phyloP scores from a whole-genome alignment of 2,797 vertebrate species.

The Gymnoscopelus braueri region DNA sequence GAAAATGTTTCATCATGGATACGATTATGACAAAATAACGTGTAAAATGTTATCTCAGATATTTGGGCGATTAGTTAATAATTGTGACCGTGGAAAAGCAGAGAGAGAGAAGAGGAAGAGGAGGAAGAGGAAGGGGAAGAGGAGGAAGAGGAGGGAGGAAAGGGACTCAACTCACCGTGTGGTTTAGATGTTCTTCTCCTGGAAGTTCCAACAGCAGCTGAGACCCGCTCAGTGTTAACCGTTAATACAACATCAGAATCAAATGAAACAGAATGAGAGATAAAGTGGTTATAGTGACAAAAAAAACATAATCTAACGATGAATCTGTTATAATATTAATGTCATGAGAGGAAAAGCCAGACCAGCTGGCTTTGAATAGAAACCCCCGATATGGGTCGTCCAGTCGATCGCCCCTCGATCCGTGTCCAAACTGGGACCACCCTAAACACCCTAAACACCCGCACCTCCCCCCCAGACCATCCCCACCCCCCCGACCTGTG shows the following conservation, averaged over 20 bases:
- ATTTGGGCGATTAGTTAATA: too few species aligned
- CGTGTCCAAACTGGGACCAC: slow-evolving; percentile 84
- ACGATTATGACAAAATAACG: too few species aligned
- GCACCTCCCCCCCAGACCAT: too few species aligned
- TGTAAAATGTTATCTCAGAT: too few species aligned
- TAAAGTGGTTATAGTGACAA: slow-evolving; percentile 8
- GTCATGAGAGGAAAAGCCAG: slow-evolving; percentile 93
- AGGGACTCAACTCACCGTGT: slow-evolving; percentile 90
- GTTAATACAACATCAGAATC: slow-evolving; percentile 57
- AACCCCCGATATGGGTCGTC: slow-evolving; percentile 92
- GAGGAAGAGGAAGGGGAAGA: slow-evolving; percentile 7
- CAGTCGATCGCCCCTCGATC: slow-evolving; percentile 83
- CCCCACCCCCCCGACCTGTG: too few species aligned
- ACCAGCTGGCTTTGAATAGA: slow-evolving; percentile 99
- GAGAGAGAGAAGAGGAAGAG: too few species aligned
- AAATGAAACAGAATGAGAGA: slow-evolving; percentile 39
- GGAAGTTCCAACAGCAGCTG: slow-evolving; percentile 97
- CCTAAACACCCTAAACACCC: slow-evolving; percentile 1
- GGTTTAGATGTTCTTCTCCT: slow-evolving; percentile 88
- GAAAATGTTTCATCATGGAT: too few species aligned
- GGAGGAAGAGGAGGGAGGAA: slow-evolving; percentile 23
- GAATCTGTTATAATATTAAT: slow-evolving; percentile 61
- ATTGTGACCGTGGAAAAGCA: too few species aligned
- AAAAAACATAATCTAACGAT: slow-evolving; percentile 34
- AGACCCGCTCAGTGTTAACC: slow-evolving; percentile 87